Conservation (phyloP, 1,140 invertebrate genomes). For the Trichomalopsis sarcophagae region DNA sequence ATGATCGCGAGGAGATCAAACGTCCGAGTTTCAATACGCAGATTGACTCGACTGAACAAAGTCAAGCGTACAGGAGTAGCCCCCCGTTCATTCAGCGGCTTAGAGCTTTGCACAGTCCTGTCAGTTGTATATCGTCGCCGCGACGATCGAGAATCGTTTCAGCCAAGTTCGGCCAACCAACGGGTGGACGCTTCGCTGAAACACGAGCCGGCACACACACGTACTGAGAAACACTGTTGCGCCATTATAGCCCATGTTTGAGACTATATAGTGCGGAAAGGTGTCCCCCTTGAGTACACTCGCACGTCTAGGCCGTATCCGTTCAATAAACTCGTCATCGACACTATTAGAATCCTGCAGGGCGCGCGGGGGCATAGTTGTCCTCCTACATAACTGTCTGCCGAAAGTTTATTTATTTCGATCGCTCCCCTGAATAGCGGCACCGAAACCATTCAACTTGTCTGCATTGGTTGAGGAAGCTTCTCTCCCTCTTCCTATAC, state of each 20-base stretch:
- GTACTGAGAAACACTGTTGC: not conserved
- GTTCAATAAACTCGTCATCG: too few relatives aligned
- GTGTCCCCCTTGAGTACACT: too few relatives aligned
- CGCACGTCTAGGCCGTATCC: too few relatives aligned
- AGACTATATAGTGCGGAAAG: not conserved
- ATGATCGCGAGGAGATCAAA: not conserved
- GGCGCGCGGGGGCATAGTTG: too few relatives aligned
- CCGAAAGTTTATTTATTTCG: not conserved
- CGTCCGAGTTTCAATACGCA: not conserved
- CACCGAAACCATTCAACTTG: conserved; percentile 15
- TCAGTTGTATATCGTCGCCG: not conserved
- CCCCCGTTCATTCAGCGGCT: not conserved
- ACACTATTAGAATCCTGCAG: too few relatives aligned
- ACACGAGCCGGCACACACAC: not conserved
- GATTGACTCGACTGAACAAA: not conserved
- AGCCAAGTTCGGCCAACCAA: not conserved
- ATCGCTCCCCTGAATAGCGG: not conserved
- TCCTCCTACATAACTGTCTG: too few relatives aligned
- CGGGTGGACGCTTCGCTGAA: not conserved
- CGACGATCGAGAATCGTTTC: not conserved
- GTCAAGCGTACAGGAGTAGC: not conserved
- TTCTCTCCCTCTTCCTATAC: not conserved
- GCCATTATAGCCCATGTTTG: not conserved
- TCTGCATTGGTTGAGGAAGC: not conserved
- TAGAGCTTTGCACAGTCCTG: not conserved